phyloP scores from a whole-genome alignment of 2,888 invertebrate genomes.

The Erebia palarica region DNA sequence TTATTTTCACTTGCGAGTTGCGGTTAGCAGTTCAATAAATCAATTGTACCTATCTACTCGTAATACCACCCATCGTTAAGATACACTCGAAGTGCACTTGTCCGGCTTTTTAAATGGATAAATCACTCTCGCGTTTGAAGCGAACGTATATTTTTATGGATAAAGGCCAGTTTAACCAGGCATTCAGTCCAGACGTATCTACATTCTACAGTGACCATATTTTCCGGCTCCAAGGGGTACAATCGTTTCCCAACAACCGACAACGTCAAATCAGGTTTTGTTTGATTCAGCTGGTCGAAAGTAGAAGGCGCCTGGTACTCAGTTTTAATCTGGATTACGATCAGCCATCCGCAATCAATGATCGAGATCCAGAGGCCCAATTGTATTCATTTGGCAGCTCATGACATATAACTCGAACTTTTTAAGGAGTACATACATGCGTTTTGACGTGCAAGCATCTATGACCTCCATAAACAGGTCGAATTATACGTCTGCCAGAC shows the following conservation, averaged over 20 bases:
- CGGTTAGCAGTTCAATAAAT: constrained; percentile 1
- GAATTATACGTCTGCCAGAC: no score
- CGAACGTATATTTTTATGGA: constrained; percentile 25
- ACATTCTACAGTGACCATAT: constrained; percentile 3
- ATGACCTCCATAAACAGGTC: no score
- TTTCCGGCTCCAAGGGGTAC: background rate
- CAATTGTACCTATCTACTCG: no score
- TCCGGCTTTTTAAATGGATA: constrained; percentile 26
- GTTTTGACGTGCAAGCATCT: no score
- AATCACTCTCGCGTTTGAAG: constrained; percentile 21
- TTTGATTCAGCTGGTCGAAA: no score
- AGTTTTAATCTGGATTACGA: no score
- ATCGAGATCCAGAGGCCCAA: no score
- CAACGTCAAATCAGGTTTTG: background rate
- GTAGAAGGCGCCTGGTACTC: no score
- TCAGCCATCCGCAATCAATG: no score
- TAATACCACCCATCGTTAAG: constrained; percentile 3
- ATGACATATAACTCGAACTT: no score
- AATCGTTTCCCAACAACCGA: background rate
- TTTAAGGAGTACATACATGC: no score
- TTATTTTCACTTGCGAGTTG: background rate
- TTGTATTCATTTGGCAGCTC: no score
- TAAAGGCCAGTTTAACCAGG: constrained; percentile 24
- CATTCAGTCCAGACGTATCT: constrained; percentile 15
- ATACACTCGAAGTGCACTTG: constrained; percentile 16